Percentiles rank a stretch among this genome's conserved stretches.
These are phyloP conservation scores for Koerneria pararmatus DNA, from an alignment of 2,888 invertebrate genomes.

Conservation along the genomic window DNA sequence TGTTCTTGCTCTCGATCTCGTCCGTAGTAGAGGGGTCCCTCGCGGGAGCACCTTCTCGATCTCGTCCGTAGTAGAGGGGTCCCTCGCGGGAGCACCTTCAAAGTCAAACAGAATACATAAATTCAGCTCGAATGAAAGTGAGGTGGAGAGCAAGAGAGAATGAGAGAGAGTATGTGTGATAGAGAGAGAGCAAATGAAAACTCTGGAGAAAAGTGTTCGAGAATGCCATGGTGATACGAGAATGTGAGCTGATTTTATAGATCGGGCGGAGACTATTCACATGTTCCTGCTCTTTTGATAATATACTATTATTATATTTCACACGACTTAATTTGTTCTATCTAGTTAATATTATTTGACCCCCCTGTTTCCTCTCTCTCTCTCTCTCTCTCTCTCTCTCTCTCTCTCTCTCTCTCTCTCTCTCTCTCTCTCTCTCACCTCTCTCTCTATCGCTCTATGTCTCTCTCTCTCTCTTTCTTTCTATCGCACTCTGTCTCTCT, in stretches of 20 bases:
- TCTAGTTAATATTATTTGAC: not conserved
- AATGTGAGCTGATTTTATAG: not conserved
- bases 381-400: not conserved
- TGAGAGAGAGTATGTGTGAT: conserved; percentile 15
- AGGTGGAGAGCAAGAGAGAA: conserved; percentile 10
- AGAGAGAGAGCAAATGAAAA: conserved; percentile 6
- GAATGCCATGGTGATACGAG: not conserved
- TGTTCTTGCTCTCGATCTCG: no score
- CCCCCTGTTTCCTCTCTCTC: not conserved
- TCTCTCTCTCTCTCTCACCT: conserved; percentile 15
- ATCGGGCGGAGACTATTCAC: not conserved
- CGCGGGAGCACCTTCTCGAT: no score
- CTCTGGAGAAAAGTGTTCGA: not conserved
- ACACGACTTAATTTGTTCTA: not conserved
- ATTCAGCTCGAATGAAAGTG: no score
- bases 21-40: no score
- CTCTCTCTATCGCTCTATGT: conserved; percentile 10
- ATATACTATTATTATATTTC: no score
- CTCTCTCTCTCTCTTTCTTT: not conserved
- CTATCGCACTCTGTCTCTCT: no score
- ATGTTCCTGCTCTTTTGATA: no score
- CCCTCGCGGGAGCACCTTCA: no score
- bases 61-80: no score
- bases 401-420: conserved; percentile 17
- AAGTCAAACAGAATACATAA: no score